Conservation (phyloP, 2,888 invertebrate species). For the Plagiodera versicolora region DNA sequence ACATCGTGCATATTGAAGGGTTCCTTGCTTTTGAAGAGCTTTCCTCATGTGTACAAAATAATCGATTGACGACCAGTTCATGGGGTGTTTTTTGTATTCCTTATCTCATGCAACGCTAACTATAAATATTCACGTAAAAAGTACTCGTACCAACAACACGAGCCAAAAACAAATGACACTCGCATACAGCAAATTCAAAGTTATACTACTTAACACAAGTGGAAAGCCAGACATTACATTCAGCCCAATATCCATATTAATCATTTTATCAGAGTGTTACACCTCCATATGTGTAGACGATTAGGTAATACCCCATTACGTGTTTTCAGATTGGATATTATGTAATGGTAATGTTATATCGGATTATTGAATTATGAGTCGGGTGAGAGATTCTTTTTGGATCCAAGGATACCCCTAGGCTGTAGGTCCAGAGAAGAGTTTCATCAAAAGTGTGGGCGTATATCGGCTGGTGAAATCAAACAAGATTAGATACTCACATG, state of each 20-base stretch:
- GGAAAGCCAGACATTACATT: slow-evolving; percentile 7
- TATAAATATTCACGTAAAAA: neutral
- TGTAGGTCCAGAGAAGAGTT: neutral
- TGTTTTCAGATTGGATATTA: neutral
- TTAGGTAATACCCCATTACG: neutral
- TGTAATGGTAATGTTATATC: neutral
- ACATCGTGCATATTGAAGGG: too few relatives aligned
- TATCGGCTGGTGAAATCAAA: neutral
- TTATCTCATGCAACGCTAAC: too few relatives aligned
- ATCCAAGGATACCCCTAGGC: neutral
- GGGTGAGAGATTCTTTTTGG: neutral
- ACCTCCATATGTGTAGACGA: neutral
- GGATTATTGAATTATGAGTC: neutral
- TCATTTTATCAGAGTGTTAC: neutral
- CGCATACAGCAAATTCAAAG: slow-evolving; percentile 7
- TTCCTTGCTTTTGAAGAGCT: too few relatives aligned
- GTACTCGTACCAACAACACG: neutral
- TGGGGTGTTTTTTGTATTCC: too few relatives aligned
- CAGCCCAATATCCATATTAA: neutral
- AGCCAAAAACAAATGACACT: neutral
- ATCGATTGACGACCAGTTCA: too few relatives aligned
- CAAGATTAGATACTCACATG: too few relatives aligned
- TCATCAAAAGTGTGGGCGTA: neutral
- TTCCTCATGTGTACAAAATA: too few relatives aligned
- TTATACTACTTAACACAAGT: slow-evolving; percentile 8